Base-by-base conservation (phyloP, 2,113 vertebrate genomes). In the Bostrychus sinensis region DNA sequence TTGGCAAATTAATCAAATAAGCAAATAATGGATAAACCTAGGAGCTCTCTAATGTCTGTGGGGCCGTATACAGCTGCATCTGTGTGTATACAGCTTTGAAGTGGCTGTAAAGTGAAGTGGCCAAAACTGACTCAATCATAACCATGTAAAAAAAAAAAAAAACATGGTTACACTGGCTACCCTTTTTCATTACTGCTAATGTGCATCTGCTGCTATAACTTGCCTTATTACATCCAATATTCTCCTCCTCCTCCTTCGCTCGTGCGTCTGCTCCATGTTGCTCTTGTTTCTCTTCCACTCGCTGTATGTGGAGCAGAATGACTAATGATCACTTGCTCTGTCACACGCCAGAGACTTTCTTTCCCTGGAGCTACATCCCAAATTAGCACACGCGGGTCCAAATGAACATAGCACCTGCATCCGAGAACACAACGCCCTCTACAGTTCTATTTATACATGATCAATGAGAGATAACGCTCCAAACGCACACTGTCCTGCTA, bases 281-380 rank as follows among this genome's bases (percentile, higher is more conserved):
- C 43, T 22, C 56, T 59, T 73, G 56, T 25, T 75, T 62, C 32
- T 75, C 67, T 30, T 77, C 57, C 70, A 79, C 69, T 75, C 57
- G 68, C 77, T 42, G 45, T 78, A 90, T 85, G 71, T 91, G 77
- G 90, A 88, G 85, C 90, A 88, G 64, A 78, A 82, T 90, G 90
- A 92, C 72, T 89, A 89, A 92, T 87, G 87, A 89, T 87, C 85
- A 78, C 75, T 70, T 60, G 38, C 54, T 79, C 72, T 70, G 81
- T 85, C 78, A 85, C 77, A 81, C 84, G 66, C 77, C 65, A 76
- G 77, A 85, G 86, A 86, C 75, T 75, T 75, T 76, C 57, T 84
- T 63, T 70, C 78, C 85, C 84, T 74, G 83, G 70, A 86, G 87
- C 85, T 45, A 75, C 76, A 46, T 84, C 89, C 84, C 73, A 83